phyloP scores from a whole-genome alignment of 2,888 invertebrate genomes.

The Yponomeuta plumbellus region DNA sequence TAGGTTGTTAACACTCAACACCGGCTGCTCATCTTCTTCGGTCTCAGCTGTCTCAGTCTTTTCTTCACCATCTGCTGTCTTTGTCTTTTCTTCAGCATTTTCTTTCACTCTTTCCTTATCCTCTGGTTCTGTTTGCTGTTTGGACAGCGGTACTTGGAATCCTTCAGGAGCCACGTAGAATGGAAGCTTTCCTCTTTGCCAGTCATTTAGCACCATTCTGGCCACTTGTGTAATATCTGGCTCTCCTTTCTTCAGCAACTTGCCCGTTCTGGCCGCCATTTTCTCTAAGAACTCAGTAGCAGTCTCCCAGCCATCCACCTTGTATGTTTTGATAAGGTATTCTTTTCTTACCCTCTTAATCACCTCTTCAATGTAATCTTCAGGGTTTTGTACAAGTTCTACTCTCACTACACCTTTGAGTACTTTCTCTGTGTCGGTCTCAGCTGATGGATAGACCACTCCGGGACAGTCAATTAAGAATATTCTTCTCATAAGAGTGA shows the following conservation, averaged over 20 bases:
- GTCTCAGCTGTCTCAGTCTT: slow-evolving; percentile 31
- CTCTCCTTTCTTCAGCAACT: slow-evolving; percentile 97
- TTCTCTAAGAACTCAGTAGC: slow-evolving; percentile 94
- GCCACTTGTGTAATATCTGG: slow-evolving; percentile 93
- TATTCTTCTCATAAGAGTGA: slow-evolving; percentile 97
- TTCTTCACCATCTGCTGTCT: slow-evolving; percentile 32
- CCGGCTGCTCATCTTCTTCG: slow-evolving; percentile 42
- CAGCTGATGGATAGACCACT: slow-evolving; percentile 97
- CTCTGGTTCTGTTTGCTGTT: slow-evolving; percentile 41
- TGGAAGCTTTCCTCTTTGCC: slow-evolving; percentile 98
- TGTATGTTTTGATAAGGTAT: slow-evolving; percentile 94
- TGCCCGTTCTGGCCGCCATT: slow-evolving; percentile 90
- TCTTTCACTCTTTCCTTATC: slow-evolving; percentile 26
- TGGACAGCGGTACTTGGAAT: slow-evolving; percentile 82
- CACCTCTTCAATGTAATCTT: slow-evolving; percentile 94
- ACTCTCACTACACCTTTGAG: slow-evolving; percentile 98
- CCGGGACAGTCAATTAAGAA: slow-evolving; percentile 99
- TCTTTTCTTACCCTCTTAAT: slow-evolving; percentile 91
- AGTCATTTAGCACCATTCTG: slow-evolving; percentile 97
- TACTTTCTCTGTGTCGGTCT: slow-evolving; percentile 95
- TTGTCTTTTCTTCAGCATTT: slow-evolving; percentile 31
- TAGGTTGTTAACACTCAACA: slow-evolving; percentile 59
- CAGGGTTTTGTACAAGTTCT: slow-evolving; percentile 94
- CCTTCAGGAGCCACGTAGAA: slow-evolving; percentile 94
- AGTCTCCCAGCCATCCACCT: slow-evolving; percentile 87